These are phyloP conservation scores for Spilarctia lutea DNA, from an alignment of 2,888 invertebrate species.

Conservation along the genomic window DNA sequence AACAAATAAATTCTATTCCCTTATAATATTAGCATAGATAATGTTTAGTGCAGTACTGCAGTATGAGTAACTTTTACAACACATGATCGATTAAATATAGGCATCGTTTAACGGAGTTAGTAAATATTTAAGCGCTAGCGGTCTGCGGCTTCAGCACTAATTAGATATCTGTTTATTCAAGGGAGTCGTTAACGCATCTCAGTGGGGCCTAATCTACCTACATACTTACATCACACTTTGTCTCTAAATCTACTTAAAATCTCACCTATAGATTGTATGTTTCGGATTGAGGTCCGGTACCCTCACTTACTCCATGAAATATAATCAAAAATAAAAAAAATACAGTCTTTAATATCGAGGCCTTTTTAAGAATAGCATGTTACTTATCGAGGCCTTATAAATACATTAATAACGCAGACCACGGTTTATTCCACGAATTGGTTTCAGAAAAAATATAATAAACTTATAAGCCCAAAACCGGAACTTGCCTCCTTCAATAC, in stretches of 20 bases:
- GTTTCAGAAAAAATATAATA: no score
- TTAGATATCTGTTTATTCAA: slow-evolving; percentile 5
- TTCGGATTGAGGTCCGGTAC: no score
- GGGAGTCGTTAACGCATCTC: neutral
- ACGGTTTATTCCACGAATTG: no score
- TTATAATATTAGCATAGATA: neutral
- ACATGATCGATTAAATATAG: neutral
- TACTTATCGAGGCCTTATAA: no score
- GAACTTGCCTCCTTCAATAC: neutral
- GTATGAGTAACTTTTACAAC: neutral
- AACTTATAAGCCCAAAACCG: no score
- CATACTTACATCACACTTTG: neutral
- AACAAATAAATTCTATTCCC: no score
- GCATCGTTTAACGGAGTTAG: neutral
- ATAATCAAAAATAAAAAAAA: no score
- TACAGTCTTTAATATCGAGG: no score
- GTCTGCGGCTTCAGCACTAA: neutral
- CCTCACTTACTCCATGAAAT: no score
- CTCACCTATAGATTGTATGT: no score
- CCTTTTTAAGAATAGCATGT: no score
- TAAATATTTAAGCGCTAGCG: neutral
- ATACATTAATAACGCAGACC: no score
- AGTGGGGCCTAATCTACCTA: neutral
- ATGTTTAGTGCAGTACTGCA: neutral
- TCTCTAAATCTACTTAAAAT: neutral